Conservation (phyloP, 2,888 invertebrate genomes). For the Himalopsyche anomala region DNA sequence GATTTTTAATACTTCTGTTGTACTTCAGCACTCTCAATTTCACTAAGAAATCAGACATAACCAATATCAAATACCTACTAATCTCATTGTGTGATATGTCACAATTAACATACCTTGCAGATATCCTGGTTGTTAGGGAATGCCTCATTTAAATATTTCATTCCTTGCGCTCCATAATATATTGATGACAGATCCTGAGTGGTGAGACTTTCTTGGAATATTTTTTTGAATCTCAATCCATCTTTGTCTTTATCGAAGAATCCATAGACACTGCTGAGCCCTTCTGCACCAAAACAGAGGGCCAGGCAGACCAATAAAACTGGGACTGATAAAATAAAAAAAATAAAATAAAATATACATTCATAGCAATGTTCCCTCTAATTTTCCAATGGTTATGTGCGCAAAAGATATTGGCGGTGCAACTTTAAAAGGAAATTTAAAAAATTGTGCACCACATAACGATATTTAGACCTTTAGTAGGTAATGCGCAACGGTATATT, state of each 20-base stretch:
- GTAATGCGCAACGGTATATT: no score
- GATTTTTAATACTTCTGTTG: no score
- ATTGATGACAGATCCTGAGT: constrained; percentile 78
- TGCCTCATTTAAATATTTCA: constrained; percentile 80
- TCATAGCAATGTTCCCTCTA: no score
- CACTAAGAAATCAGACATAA: no score
- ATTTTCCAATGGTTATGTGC: no score
- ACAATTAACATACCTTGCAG: constrained; percentile 76
- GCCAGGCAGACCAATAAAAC: constrained; percentile 12
- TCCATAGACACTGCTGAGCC: constrained; percentile 65
- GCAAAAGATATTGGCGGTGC: no score
- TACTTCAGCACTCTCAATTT: no score
- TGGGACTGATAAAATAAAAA: constrained; percentile 66
- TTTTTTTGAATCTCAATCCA: constrained; percentile 71
- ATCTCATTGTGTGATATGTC: not conserved
- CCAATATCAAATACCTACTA: no score
- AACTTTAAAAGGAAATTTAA: no score
- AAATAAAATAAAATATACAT: not conserved
- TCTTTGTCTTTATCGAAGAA: constrained; percentile 69
- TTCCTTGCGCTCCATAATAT: constrained; percentile 86
- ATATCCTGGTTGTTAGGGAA: constrained; percentile 76
- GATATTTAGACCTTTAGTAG: no score
- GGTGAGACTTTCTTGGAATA: constrained; percentile 70
- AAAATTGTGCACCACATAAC: no score
- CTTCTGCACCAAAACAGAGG: constrained; percentile 66